Conservation (phyloP, 1,140 invertebrate species). For the Hetaerina americana region DNA sequence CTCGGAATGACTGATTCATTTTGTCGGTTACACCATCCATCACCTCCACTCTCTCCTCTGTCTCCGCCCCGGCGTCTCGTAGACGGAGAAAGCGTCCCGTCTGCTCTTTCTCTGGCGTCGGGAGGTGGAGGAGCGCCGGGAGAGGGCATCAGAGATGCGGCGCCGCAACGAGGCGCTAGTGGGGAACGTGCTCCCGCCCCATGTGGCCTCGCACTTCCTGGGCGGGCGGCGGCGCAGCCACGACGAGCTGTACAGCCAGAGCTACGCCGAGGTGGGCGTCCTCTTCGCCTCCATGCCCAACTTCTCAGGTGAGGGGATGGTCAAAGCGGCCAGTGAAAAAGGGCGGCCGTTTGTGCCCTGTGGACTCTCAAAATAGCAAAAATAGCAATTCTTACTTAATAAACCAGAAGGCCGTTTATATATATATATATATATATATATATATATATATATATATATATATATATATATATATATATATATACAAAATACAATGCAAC, state of each 20-base stretch:
- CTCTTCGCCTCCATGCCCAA: conserved; percentile 92
- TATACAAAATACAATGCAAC: no score
- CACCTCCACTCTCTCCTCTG: neutral
- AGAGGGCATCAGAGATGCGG: conserved; percentile 72
- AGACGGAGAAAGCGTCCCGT: conserved; percentile 66
- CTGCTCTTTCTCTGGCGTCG: conserved; percentile 61
- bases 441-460: no score
- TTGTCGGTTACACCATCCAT: conserved; percentile 3
- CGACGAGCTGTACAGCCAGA: conserved; percentile 85
- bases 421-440: no score
- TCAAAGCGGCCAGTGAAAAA: neutral
- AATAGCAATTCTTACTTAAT: no score
- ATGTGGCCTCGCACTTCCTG: conserved; percentile 83
- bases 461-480: no score
- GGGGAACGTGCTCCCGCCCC: conserved; percentile 73
- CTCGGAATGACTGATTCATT: neutral
- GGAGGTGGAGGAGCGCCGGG: conserved; percentile 64
- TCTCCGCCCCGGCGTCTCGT: conserved; percentile 8
- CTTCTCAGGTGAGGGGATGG: conserved; percentile 50
- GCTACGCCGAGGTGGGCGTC: conserved; percentile 83
- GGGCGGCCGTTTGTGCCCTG: no score
- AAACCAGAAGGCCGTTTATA: no score
- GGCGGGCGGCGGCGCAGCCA: conserved; percentile 59
- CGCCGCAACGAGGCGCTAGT: conserved; percentile 79
- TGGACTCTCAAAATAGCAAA: no score